Evolutionary conservation across 2,797 vertebrate genomes (phyloP).

Genomic region (Gymnoscopelus braueri): DNA sequence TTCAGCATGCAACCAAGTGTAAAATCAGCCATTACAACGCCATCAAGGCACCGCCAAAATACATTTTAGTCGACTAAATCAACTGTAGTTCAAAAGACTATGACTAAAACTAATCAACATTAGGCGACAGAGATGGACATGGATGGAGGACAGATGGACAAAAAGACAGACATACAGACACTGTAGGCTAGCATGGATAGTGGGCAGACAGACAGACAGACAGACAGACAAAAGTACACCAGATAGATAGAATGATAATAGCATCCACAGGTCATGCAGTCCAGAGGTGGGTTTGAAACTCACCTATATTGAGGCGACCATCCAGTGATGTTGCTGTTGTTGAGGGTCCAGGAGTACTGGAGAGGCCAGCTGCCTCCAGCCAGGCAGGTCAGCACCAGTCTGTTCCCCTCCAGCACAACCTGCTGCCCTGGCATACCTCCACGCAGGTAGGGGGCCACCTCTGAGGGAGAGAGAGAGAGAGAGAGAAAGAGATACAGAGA

Average conservation of each 20-base stretch:
- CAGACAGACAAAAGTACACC: neutral
- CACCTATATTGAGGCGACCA: slow-evolving; percentile 75
- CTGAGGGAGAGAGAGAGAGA: slow-evolving; percentile 24
- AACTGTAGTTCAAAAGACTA: no score
- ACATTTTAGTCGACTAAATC: no score
- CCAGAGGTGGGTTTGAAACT: slow-evolving; percentile 18
- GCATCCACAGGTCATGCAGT: neutral
- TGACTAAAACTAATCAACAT: no score
- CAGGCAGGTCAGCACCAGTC: slow-evolving; percentile 96
- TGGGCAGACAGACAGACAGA: neutral
- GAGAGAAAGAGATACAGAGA: slow-evolving; percentile 13
- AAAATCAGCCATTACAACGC: no score
- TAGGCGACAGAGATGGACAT: no score
- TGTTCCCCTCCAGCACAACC: slow-evolving; percentile 94
- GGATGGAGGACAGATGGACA: no score
- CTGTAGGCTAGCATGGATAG: no score
- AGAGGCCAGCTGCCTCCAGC: slow-evolving; percentile 98
- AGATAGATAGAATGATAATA: no score
- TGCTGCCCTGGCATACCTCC: slow-evolving; percentile 87
- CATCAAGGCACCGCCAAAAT: no score
- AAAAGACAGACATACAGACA: no score
- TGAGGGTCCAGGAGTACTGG: slow-evolving; percentile 95
- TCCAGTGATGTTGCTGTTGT: slow-evolving; percentile 85
- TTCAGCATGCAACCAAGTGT: no score
- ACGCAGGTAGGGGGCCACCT: slow-evolving; percentile 92